These are phyloP conservation scores for Girardia tigrina DNA, from an alignment of 2,888 invertebrate species.

Conservation along the genomic window DNA sequence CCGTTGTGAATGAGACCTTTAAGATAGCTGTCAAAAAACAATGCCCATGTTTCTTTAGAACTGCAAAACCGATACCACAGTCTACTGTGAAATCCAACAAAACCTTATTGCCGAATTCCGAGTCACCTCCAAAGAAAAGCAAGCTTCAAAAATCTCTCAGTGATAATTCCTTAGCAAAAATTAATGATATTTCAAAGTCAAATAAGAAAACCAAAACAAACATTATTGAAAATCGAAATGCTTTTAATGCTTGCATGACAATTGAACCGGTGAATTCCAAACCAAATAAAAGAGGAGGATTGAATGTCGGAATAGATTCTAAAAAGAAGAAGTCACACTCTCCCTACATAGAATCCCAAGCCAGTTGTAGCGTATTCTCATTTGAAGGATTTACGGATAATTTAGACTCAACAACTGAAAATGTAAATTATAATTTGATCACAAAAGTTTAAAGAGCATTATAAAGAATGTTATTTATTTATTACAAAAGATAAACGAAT, in stretches of 20 bases:
- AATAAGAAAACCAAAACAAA: neutral
- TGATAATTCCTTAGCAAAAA: neutral
- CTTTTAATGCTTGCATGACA: neutral
- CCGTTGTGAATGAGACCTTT: constrained; percentile 30
- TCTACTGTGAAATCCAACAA: neutral
- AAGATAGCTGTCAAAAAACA: neutral
- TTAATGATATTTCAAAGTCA: neutral
- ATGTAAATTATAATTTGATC: neutral
- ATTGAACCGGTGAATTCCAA: neutral
- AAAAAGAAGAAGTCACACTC: neutral
- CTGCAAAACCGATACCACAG: neutral
- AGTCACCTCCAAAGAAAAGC: neutral
- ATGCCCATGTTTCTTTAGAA: neutral
- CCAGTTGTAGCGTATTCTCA: neutral
- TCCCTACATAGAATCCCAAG: neutral
- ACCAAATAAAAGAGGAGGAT: neutral
- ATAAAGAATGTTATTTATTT: too few species aligned
- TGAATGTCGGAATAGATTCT: neutral
- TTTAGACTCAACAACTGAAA: neutral
- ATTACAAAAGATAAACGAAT: too few species aligned
- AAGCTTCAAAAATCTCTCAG: neutral
- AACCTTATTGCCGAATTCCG: neutral
- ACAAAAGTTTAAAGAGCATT: neutral
- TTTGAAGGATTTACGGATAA: neutral
- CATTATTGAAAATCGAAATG: neutral